A percentile compares a stretch with the other conserved stretches of the same genome.
phyloP scores from a whole-genome alignment of 2,797 vertebrate species.

The Prionace glauca region DNA sequence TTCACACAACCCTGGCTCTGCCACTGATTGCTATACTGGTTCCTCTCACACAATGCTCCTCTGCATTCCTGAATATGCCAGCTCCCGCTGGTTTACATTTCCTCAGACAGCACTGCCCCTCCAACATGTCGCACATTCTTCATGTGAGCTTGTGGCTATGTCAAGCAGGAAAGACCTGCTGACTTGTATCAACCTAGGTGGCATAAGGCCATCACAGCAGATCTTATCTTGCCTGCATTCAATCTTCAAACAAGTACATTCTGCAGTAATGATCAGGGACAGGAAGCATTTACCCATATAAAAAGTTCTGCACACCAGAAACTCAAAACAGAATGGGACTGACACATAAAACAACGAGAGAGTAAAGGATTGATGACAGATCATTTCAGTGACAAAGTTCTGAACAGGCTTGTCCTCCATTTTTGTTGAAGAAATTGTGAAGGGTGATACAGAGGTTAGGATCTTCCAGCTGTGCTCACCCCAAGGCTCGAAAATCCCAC shows the following conservation, averaged over 20 bases:
- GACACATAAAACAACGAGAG: slow-evolving; percentile 98
- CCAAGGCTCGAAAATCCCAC: too few species aligned
- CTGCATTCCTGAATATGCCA: neutral
- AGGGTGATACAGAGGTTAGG: neutral
- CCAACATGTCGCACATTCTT: neutral
- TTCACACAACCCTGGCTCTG: neutral
- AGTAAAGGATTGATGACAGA: slow-evolving; percentile 61
- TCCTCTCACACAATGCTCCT: neutral
- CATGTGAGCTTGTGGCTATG: neutral
- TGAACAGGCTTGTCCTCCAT: neutral
- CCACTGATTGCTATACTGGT: neutral
- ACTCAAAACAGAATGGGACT: slow-evolving; percentile 78
- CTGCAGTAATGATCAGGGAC: neutral
- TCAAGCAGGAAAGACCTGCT: neutral
- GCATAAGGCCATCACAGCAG: neutral
- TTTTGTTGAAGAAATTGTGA: slow-evolving; percentile 18
- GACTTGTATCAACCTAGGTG: neutral
- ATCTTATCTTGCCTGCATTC: neutral
- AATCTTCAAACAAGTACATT: neutral
- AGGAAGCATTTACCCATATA: too few species aligned
- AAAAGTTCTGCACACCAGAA: too few species aligned
- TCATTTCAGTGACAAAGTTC: neutral
- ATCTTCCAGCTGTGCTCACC: too few species aligned
- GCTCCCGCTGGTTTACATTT: neutral
- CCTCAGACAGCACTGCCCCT: neutral